Conservation (phyloP, 2,113 vertebrate genomes). For the Lagenorhynchus albirostris region DNA sequence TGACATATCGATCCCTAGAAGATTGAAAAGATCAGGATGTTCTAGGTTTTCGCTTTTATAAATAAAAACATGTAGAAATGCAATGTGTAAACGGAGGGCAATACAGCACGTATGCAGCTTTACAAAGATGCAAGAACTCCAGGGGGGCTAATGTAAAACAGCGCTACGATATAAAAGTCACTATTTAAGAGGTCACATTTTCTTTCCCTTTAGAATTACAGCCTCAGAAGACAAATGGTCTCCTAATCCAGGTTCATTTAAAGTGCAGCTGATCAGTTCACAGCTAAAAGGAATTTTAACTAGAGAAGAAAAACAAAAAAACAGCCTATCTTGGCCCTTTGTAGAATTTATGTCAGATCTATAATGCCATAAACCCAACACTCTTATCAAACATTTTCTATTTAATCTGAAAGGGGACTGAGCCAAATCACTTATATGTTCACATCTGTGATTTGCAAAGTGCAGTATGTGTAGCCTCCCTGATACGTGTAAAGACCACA, state of each 20-base stretch:
- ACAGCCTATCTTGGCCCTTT: constrained; percentile 5
- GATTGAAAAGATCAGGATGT: constrained; percentile 30
- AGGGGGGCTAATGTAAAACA: background rate
- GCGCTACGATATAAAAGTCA: background rate
- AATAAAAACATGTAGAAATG: background rate
- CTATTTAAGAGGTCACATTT: constrained; percentile 27
- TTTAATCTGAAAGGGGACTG: constrained; percentile 71
- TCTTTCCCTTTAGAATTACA: constrained; percentile 6
- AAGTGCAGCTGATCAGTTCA: constrained; percentile 77
- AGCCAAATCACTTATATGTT: constrained; percentile 61
- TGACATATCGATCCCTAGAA: constrained; percentile 60
- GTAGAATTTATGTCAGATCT: constrained; percentile 74
- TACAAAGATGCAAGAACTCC: background rate
- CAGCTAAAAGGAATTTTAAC: constrained; percentile 70
- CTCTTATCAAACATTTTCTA: constrained; percentile 74
- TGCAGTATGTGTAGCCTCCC: background rate
- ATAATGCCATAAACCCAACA: constrained; percentile 60
- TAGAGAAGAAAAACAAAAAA: background rate
- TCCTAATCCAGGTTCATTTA: constrained; percentile 73
- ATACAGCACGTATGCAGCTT: background rate
- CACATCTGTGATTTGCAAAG: constrained; percentile 57
- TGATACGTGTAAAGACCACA: background rate
- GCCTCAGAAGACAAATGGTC: constrained; percentile 60
- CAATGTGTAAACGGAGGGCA: background rate
- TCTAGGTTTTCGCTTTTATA: constrained; percentile 21